These are phyloP conservation scores for Scophthalmus maximus DNA, from an alignment of 2,113 vertebrate species.

Conservation along the genomic window DNA sequence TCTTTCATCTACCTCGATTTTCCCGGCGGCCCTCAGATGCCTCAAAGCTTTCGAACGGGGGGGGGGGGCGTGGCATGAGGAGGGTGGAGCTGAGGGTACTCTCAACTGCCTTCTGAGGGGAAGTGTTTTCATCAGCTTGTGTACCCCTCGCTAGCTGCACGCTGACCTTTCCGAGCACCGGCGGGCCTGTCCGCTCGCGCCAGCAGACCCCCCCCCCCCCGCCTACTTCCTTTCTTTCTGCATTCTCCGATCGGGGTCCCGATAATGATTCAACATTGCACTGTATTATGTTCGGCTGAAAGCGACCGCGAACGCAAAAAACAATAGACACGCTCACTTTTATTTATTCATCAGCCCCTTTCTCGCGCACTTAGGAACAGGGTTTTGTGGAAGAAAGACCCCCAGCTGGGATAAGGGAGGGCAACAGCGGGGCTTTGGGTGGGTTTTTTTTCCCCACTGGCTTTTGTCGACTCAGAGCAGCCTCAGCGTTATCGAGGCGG, in stretches of 20 bases:
- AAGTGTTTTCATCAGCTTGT: constrained; percentile 52
- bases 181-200: constrained; percentile 26
- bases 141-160: constrained; percentile 38
- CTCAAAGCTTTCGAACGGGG: constrained; percentile 50
- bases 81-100: constrained; percentile 20
- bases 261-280: constrained; percentile 42
- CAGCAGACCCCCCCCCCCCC: constrained; percentile 34
- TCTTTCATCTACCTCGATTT: constrained; percentile 54
- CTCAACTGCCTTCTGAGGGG: constrained; percentile 38
- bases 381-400: constrained; percentile 62
- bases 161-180: constrained; percentile 56
- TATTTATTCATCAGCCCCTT: constrained; percentile 42
- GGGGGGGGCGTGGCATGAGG: neutral
- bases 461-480: constrained; percentile 60
- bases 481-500: constrained; percentile 65
- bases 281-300: constrained; percentile 58
- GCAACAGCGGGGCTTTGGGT: constrained; percentile 64
- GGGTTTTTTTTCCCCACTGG: no score
- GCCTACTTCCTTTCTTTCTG: constrained; percentile 15
- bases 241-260: constrained; percentile 30
- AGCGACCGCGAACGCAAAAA: constrained; percentile 42
- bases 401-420: constrained; percentile 74
- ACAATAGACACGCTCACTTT: constrained; percentile 33
- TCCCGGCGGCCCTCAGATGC: constrained; percentile 37
- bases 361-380: constrained; percentile 43